Percentiles rank a stretch among this genome's conserved stretches.
phyloP scores from a whole-genome alignment of 1,140 invertebrate species.

The Archivesica marissinica region DNA sequence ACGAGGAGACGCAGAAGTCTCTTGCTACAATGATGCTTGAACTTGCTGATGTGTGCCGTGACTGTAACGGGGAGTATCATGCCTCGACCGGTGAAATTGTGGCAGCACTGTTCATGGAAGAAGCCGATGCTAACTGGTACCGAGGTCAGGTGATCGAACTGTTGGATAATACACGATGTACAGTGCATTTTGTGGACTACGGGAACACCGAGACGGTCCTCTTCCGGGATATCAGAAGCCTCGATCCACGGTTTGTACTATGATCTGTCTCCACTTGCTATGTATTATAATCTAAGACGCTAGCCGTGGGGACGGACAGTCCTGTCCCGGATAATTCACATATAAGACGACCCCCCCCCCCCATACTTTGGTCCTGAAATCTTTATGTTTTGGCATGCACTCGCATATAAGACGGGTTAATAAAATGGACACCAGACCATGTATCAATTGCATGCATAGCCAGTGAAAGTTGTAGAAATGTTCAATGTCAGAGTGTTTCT shows the following conservation, averaged over 20 bases:
- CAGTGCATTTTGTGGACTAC: constrained; percentile 72
- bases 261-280: no score
- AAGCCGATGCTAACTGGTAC: constrained; percentile 67
- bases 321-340: no score
- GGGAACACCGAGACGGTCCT: constrained; percentile 65
- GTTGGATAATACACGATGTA: constrained; percentile 4
- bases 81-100: constrained; percentile 42
- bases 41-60: neutral
- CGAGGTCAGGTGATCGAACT: constrained; percentile 62
- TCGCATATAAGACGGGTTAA: no score
- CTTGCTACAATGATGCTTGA: constrained; percentile 33
- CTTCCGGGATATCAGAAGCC: constrained; percentile 42
- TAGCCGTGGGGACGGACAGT: no score
- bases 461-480: no score
- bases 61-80: neutral
- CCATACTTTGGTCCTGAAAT: no score
- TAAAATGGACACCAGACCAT: no score
- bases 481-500: no score
- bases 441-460: no score
- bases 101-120: constrained; percentile 40
- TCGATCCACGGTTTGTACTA: constrained; percentile 58
- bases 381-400: no score
- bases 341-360: no score
- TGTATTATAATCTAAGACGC: no score
- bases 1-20: constrained; percentile 26